Base-by-base conservation (phyloP, 1,140 invertebrate species). In the Trichomalopsis sarcophagae region DNA sequence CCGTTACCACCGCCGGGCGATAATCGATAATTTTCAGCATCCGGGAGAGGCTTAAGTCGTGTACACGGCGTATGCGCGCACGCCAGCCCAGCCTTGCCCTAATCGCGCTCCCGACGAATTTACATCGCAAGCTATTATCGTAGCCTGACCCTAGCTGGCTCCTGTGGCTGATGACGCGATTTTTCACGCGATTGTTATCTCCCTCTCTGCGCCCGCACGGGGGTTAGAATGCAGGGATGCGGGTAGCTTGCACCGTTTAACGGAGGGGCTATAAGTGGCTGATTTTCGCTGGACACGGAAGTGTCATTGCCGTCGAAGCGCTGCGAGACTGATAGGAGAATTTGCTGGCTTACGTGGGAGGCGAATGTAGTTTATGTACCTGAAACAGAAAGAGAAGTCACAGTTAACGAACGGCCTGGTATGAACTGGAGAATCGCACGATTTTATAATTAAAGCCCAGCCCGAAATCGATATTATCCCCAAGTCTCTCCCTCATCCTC, bases 1-100 rank as follows among this genome's bases (percentile, higher is more conserved):
- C 21, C 9, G 76, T n/a, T 33, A 21, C 47, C 27, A n/a, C 33
- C 36, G 47, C 66, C 55, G 71, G 40, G n/a, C 68, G 73, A 69
- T 66, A 83, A 83, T 83, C 81, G 81, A 83, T 83, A 83, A 78
- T 84, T 76, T 84, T 84, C 74, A 84, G 66, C 74, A 84, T 78
- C 82, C 82, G 47, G 33, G 73, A 50, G 62, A 47, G 62, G 47
- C 47, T 69, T 82, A 62, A 75, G 81, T 23, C 36, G 17, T 21
- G 33, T 36, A 36, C 5, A 36, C 5, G 14, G 10, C 23, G 17
- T 27, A 71, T 71, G 30, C 40, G n/a, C 23, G 66, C 33, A 68
- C 33, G 9, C 33, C 33, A 77, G 50, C 75, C 47, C 17, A 33
- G 62, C 17, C 79, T 27, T 27, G 27, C 1, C 27, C 55, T 44